Percentiles rank a stretch among this genome's conserved stretches.
These are phyloP conservation scores for Pyrocephalus nanus DNA, from an alignment of 2,797 vertebrate species.

Conservation along the genomic window DNA sequence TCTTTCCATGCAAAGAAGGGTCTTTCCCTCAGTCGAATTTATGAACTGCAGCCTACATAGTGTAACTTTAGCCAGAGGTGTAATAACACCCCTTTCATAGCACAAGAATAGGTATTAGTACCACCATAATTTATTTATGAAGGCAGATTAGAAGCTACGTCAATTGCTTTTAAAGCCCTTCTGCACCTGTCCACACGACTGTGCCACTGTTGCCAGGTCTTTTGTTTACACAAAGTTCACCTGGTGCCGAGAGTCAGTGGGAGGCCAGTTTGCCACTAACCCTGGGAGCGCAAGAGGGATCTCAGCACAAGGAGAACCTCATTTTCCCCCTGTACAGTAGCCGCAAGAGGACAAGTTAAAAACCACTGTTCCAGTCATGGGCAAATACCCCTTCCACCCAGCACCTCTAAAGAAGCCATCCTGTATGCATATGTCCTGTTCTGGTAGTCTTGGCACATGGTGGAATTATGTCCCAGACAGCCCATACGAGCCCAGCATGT, in stretches of 20 bases:
- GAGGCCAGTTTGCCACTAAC: neutral
- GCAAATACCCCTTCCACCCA: neutral
- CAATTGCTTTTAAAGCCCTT: neutral
- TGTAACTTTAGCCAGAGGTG: conserved; percentile 56
- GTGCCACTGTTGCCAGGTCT: neutral
- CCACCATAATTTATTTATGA: conserved; percentile 64
- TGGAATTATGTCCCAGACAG: neutral
- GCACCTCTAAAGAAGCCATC: neutral
- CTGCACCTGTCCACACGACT: neutral
- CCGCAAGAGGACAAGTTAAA: neutral
- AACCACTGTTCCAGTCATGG: neutral
- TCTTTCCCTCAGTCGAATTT: neutral
- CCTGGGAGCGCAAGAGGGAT: neutral
- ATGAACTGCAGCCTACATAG: neutral
- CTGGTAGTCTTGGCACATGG: fast-evolving
- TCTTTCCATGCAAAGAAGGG: neutral
- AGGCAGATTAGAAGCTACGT: conserved; percentile 22
- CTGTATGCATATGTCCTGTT: fast-evolving
- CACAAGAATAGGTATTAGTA: conserved; percentile 26
- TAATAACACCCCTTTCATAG: conserved; percentile 36
- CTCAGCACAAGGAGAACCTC: neutral
- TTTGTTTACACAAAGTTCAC: neutral
- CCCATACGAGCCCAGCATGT: fast-evolving
- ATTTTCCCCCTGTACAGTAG: neutral
- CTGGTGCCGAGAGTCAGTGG: neutral